phyloP scores from a whole-genome alignment of 2,888 invertebrate genomes.

The Volucella bombylans region DNA sequence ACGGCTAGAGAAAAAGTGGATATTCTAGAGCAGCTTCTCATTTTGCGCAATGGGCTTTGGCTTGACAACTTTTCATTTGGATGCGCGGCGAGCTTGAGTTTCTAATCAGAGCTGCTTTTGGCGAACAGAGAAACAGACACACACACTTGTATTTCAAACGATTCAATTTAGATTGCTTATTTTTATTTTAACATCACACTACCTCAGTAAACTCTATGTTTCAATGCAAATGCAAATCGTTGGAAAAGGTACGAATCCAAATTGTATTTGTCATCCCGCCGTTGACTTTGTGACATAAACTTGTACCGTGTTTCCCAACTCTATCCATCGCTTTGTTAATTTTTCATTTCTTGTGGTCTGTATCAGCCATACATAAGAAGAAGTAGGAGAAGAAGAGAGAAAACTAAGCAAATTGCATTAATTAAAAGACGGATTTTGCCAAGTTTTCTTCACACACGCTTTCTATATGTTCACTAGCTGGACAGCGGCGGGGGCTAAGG shows the following conservation, averaged over 20 bases:
- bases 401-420: slow-evolving; percentile 31
- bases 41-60: neutral
- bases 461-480: neutral
- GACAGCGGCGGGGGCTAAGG: neutral
- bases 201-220: no score
- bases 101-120: no score
- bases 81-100: no score
- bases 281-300: neutral
- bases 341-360: slow-evolving; percentile 10
- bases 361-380: slow-evolving; percentile 10
- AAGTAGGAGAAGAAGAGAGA: neutral
- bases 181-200: no score
- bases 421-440: slow-evolving; percentile 40
- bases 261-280: no score
- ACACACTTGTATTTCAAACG: no score
- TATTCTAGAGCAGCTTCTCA: neutral
- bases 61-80: no score
- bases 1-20: neutral
- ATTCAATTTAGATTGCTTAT: no score
- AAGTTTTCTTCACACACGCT: slow-evolving; percentile 19
- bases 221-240: no score
- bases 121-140: no score
- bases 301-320: slow-evolving; percentile 6
- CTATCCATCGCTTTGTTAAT: slow-evolving; percentile 19
- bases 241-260: no score